phyloP scores from a whole-genome alignment of 2,888 invertebrate genomes.

The Margaritifera margaritifera region DNA sequence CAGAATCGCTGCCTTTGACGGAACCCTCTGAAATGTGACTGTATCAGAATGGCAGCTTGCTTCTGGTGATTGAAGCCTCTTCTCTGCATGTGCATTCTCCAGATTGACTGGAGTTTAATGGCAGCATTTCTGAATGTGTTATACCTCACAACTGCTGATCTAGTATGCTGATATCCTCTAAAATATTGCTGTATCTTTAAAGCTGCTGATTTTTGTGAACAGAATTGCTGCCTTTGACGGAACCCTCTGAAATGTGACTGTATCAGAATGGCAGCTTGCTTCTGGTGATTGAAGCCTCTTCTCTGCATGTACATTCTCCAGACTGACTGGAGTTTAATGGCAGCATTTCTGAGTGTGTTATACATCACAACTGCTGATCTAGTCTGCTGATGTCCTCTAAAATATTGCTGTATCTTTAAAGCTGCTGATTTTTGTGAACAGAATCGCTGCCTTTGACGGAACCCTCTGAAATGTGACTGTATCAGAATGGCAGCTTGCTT shows the following conservation, averaged over 20 bases:
- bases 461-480: slow-evolving; percentile 35
- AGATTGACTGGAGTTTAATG: slow-evolving; percentile 22
- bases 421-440: too few relatives aligned
- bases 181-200: slow-evolving; percentile 16
- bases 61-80: slow-evolving; percentile 13
- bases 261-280: slow-evolving; percentile 28
- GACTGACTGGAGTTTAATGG: slow-evolving; percentile 28
- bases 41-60: background rate
- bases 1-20: slow-evolving; percentile 1
- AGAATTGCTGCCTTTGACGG: slow-evolving; percentile 1
- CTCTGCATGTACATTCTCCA: slow-evolving; percentile 17
- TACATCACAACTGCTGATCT: too few relatives aligned
- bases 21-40: slow-evolving; percentile 8
- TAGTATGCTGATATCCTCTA: slow-evolving; percentile 14
- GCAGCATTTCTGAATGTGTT: slow-evolving; percentile 12
- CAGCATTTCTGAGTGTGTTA: background rate
- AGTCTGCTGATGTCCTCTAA: too few relatives aligned
- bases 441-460: slow-evolving; percentile 3
- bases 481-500: slow-evolving; percentile 29
- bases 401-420: too few relatives aligned
- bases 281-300: slow-evolving; percentile 11
- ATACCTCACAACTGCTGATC: slow-evolving; percentile 9
- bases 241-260: slow-evolving; percentile 34
- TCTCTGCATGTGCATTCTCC: slow-evolving; percentile 16
- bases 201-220: background rate